Base-by-base conservation (phyloP, 2,888 invertebrate species). In the Agonopterix subpropinquella region DNA sequence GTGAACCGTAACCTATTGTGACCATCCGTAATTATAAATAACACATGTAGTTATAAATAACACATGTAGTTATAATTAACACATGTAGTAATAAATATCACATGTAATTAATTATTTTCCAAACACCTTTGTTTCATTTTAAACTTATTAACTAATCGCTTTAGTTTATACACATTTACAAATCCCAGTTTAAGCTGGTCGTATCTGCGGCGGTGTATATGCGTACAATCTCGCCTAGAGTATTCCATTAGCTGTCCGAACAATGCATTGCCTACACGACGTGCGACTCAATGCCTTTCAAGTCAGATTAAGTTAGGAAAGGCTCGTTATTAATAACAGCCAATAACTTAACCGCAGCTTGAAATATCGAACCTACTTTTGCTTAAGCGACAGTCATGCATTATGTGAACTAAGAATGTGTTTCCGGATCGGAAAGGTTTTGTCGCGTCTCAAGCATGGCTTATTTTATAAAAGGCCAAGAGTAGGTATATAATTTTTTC, bases 281-380 rank as follows among this genome's bases (percentile, higher is more conserved):
- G 71, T 67, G 68, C 72, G 73, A 77, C 79, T 83, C 82, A 75
- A 81, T 77, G 78, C 80, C 73, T 83, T 78, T 83, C 80, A 82
- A 87, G 85, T 83, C 85, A 80, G 87, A 87, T 87, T 86, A 87
- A 82, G 80, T 84, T 80, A 82, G 77, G 79, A 81, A 83, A 83
- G 80, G 74, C 75, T 70, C 70, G 71, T 86, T 87, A 84, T 86
- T 86, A 86, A 87, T 86, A 87, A 81, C 82, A 70, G 72, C 80
- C 86, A 84, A 87, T 87, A 87, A 84, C 74, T 87, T 83, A 84
- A 74, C 73, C 65, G 67, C 64, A 62, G 73, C 76, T 83, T 86
- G 84, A 86, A 84, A 85, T 86, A 87, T 87, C 80, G 83, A 73
- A 80, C 77, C 79, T 77, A 81, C 79, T 84, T 84, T 84, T 80